A percentile compares a stretch with the other conserved stretches of the same genome.
Conservation (phyloP, 1,140 invertebrate genomes). For the Bombus superbus region DNA sequence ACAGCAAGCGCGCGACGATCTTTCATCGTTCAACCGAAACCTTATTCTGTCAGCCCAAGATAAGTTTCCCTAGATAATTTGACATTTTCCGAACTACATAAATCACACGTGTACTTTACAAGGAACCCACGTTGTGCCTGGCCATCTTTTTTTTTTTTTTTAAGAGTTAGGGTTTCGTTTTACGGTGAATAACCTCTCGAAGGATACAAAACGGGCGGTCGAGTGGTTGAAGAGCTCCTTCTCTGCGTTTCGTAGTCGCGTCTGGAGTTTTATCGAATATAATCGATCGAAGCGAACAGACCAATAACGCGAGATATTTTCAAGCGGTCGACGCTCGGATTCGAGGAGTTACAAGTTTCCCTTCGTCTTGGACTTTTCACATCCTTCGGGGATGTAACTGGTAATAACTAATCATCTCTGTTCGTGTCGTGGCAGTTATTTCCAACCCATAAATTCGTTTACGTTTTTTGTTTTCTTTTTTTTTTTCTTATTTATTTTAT, state of each 20-base stretch:
- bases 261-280: conserved; percentile 1
- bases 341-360: background rate
- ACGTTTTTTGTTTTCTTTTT: background rate
- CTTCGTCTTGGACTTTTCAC: background rate
- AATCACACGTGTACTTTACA: too few species aligned
- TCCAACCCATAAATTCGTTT: background rate
- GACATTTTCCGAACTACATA: too few species aligned
- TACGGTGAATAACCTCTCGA: background rate
- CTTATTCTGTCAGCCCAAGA: too few species aligned
- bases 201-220: background rate
- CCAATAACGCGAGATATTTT: background rate
- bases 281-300: background rate
- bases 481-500: too few species aligned
- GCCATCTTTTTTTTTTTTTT: background rate
- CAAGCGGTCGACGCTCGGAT: too few species aligned
- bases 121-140: background rate
- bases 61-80: too few species aligned
- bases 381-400: background rate
- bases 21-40: too few species aligned
- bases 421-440: too few species aligned
- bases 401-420: background rate
- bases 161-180: background rate
- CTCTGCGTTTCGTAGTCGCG: conserved; percentile 3
- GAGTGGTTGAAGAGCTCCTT: background rate
- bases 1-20: fast-evolving